Evolutionary conservation across 2,113 vertebrate species (phyloP).

Genomic region (Candoia aspera): DNA sequence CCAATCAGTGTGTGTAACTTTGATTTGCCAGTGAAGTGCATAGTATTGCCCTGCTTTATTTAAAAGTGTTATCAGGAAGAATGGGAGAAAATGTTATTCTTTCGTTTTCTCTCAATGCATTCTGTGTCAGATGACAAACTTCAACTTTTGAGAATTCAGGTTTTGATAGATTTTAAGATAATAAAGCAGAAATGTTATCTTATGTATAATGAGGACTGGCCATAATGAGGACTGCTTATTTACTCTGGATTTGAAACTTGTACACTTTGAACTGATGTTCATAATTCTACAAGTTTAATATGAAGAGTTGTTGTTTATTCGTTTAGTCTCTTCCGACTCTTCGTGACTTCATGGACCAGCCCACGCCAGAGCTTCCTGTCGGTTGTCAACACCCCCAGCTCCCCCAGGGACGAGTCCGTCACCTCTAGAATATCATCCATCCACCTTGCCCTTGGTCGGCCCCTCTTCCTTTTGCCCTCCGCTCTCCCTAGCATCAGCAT

Average conservation of each 20-base stretch:
- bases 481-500: too few relatives aligned
- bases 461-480: too few relatives aligned
- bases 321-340: too few relatives aligned
- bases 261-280: background rate
- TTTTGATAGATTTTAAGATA: background rate
- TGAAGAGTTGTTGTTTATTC: too few relatives aligned
- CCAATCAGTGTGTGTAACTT: background rate
- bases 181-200: background rate
- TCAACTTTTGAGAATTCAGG: background rate
- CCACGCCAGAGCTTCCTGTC: too few relatives aligned
- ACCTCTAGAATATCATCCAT: too few relatives aligned
- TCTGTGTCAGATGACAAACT: too few relatives aligned
- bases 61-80: background rate
- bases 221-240: background rate
- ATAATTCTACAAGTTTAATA: background rate
- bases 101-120: background rate
- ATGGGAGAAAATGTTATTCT: background rate
- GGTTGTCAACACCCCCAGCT: too few relatives aligned
- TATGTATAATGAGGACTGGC: background rate
- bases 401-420: too few relatives aligned
- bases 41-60: background rate
- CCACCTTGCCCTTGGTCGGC: too few relatives aligned
- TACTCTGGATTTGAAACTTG: conserved; percentile 21
- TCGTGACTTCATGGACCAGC: too few relatives aligned
- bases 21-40: background rate